Percentiles rank a stretch among this genome's conserved stretches.
phyloP scores from a whole-genome alignment of 1,140 invertebrate species.

The Drosophila paulistorum region DNA sequence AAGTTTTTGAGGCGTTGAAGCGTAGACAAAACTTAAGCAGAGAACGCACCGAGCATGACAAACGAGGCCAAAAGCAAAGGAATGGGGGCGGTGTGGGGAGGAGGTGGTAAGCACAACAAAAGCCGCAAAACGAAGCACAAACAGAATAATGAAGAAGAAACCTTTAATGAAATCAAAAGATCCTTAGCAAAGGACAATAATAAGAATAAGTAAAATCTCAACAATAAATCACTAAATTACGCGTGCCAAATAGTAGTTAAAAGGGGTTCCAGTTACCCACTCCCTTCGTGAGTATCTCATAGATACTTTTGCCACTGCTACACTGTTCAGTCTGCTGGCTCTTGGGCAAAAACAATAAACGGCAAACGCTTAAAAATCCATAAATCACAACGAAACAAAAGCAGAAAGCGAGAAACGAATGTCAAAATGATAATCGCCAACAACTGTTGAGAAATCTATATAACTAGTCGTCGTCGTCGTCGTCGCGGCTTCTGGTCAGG shows the following conservation, averaged over 20 bases:
- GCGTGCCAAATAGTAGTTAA: slow-evolving; percentile 41
- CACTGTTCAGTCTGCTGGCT: slow-evolving; percentile 39
- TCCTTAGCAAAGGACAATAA: background rate
- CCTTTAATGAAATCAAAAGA: slow-evolving; percentile 52
- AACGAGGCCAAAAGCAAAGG: slow-evolving; percentile 59
- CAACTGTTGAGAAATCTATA: slow-evolving; percentile 71
- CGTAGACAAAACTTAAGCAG: slow-evolving; percentile 76
- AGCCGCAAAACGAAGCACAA: slow-evolving; percentile 47
- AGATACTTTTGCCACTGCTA: slow-evolving; percentile 30
- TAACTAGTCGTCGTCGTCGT: slow-evolving; percentile 4
- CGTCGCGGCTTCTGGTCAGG: slow-evolving; percentile 10
- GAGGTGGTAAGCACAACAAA: background rate
- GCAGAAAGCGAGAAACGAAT: slow-evolving; percentile 50
- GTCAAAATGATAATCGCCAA: slow-evolving; percentile 82
- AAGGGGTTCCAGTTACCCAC: slow-evolving; percentile 47
- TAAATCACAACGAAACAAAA: slow-evolving; percentile 68
- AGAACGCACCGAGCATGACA: slow-evolving; percentile 73
- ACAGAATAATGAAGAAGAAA: slow-evolving; percentile 52
- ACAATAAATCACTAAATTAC: slow-evolving; percentile 80
- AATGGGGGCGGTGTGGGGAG: background rate
- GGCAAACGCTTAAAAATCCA: slow-evolving; percentile 80
- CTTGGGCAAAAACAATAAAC: slow-evolving; percentile 81
- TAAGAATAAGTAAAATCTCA: slow-evolving; percentile 26
- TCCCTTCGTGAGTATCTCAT: slow-evolving; percentile 42
- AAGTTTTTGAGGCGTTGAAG: slow-evolving; percentile 69